Conservation (phyloP, 2,113 vertebrate species). For the Sceloporus tristichus region DNA sequence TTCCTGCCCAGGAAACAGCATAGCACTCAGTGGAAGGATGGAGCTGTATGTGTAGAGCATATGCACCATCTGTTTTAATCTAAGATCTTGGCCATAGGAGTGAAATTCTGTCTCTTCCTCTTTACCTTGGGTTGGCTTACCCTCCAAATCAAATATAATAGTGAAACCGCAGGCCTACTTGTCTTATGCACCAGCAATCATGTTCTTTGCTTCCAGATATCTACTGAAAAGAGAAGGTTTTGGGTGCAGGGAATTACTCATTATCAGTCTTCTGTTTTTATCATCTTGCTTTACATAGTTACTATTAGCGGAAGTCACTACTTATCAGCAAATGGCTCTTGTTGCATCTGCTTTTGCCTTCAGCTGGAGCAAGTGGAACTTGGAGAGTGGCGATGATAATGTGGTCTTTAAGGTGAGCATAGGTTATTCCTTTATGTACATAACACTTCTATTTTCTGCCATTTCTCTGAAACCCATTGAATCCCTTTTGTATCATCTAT, state of each 20-base stretch:
- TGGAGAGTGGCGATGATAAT: slow-evolving; percentile 73
- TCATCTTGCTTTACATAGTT: slow-evolving; percentile 70
- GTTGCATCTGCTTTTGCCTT: slow-evolving; percentile 85
- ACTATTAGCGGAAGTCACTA: slow-evolving; percentile 77
- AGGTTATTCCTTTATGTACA: neutral
- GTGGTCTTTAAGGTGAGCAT: slow-evolving; percentile 85
- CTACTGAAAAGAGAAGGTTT: neutral
- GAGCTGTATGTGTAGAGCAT: too few relatives aligned
- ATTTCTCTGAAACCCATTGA: too few relatives aligned
- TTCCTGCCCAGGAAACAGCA: too few relatives aligned
- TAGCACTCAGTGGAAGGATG: too few relatives aligned
- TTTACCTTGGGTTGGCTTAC: neutral
- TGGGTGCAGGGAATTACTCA: neutral
- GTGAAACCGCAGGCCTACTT: neutral
- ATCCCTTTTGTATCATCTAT: too few relatives aligned
- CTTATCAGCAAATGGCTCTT: slow-evolving; percentile 91
- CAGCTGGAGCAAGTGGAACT: slow-evolving; percentile 92
- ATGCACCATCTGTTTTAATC: too few relatives aligned
- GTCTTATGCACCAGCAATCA: neutral
- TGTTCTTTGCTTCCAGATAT: neutral
- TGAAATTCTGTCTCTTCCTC: neutral
- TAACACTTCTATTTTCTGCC: too few relatives aligned
- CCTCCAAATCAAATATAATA: too few relatives aligned
- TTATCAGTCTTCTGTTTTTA: neutral
- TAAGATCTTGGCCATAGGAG: too few relatives aligned